These are phyloP conservation scores for Grantiella picta DNA, from an alignment of 2,113 vertebrate genomes.

Conservation along the genomic window DNA sequence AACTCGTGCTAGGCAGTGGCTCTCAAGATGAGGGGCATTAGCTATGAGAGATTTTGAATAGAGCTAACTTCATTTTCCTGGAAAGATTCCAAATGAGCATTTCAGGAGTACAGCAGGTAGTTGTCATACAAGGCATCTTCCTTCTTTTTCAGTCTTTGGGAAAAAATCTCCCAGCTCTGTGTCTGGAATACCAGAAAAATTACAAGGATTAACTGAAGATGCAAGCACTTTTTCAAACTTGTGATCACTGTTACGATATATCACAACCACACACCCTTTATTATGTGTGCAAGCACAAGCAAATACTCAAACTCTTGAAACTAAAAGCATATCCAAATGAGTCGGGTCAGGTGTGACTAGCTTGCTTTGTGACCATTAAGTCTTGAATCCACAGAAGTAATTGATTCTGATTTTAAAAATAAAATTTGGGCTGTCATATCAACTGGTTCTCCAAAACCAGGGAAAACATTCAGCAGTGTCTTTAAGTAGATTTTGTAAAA, in stretches of 20 bases:
- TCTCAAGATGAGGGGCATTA: neutral
- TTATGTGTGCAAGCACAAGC: neutral
- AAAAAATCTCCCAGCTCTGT: neutral
- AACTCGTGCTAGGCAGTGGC: neutral
- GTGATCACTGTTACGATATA: neutral
- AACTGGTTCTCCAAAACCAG: neutral
- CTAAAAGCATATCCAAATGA: neutral
- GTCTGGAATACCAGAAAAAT: neutral
- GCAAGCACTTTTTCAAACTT: neutral
- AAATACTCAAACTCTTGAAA: neutral
- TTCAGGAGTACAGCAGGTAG: neutral
- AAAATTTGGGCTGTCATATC: neutral
- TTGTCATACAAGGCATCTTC: neutral
- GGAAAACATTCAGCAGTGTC: neutral
- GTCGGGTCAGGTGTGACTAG: neutral
- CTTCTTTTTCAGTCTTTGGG: neutral
- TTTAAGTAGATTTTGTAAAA: conserved; percentile 9
- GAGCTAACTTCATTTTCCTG: neutral
- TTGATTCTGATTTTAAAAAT: neutral
- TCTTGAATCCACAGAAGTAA: neutral
- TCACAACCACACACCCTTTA: neutral
- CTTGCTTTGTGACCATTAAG: neutral
- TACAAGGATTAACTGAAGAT: neutral
- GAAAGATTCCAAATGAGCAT: neutral
- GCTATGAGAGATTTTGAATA: neutral